Base-by-base conservation (phyloP, 2,113 vertebrate genomes). In the Dunckerocampus dactyliophorus region DNA sequence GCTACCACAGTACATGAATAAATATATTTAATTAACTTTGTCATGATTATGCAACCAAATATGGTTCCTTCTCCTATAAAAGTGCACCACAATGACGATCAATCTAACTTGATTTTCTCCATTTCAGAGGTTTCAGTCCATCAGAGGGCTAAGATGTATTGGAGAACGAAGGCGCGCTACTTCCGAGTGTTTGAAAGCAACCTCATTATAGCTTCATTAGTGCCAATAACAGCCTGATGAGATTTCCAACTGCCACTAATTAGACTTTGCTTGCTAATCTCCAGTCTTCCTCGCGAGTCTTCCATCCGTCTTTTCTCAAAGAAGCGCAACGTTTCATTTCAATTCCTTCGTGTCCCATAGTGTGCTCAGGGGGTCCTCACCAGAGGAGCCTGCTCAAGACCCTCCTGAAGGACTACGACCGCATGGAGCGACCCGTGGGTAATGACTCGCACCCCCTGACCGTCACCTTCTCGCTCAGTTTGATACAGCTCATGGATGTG, bases 401-500 rank as follows among this genome's bases (percentile, higher is more conserved):
- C 63, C 86, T 93, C 49, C 83, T 93, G 72, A 92, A 92, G 65
- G 90, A 92, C 72, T 92, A 92, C 72, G 91, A 90, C 72, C 87
- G 81, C 2, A 88, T 93, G 89, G 92, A 92, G 75, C 80, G 92
- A 2, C 92, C 92, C 0, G 92, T 93, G 65, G 85, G 67, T 28
- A 92, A 92, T 11, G 92, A 93, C 65, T 90, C 92, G 0, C 88
- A 86, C 21, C 79, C 92, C 0, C 89, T 93, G 42, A 89, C 86
- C 0, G 88, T 92, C 0, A 24, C 87, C 72, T 88, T 93, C 39
- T 76, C 88, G 3, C 76, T 93, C 65, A 92, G 87, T 53, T 74
- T 92, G 69, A 79, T 89, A 54, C 92, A 93, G 88, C 91, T 93
- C 72, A 92, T 93, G 92, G 92, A 93, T 4, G 90, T 93, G 91